Evolutionary conservation across 2,113 vertebrate species (phyloP).

Genomic region (Cygnus buccinator): DNA sequence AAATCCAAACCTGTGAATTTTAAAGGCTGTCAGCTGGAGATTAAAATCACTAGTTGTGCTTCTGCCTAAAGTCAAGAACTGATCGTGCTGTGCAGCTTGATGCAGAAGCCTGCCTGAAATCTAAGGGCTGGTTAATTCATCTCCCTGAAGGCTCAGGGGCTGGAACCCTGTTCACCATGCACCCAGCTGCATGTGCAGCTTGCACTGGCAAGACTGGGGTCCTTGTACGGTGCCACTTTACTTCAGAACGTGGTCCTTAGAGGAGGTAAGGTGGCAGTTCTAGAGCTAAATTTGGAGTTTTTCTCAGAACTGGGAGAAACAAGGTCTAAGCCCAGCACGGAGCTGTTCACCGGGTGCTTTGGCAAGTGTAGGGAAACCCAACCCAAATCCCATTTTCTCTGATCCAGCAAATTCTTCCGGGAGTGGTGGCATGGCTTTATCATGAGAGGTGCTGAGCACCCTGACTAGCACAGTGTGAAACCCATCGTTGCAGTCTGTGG

Average conservation of each 20-base stretch:
- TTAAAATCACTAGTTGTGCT: background rate
- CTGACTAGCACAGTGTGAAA: rapidly evolving
- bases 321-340: background rate
- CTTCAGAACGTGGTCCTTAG: background rate
- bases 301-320: background rate
- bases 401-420: background rate
- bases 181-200: background rate
- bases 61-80: background rate
- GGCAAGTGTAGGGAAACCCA: background rate
- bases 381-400: background rate
- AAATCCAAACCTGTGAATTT: background rate
- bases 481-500: rapidly evolving
- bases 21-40: background rate
- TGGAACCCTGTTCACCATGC: background rate
- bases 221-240: background rate
- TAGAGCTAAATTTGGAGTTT: background rate
- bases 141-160: background rate
- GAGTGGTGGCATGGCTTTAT: background rate
- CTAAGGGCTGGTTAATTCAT: background rate
- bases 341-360: background rate
- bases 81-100: rapidly evolving
- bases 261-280: background rate
- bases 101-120: background rate
- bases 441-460: background rate
- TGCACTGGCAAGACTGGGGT: background rate